Percentiles rank a stretch among this genome's conserved stretches.
phyloP scores from a whole-genome alignment of 1,140 invertebrate genomes.

The Trichonephila clavata region DNA sequence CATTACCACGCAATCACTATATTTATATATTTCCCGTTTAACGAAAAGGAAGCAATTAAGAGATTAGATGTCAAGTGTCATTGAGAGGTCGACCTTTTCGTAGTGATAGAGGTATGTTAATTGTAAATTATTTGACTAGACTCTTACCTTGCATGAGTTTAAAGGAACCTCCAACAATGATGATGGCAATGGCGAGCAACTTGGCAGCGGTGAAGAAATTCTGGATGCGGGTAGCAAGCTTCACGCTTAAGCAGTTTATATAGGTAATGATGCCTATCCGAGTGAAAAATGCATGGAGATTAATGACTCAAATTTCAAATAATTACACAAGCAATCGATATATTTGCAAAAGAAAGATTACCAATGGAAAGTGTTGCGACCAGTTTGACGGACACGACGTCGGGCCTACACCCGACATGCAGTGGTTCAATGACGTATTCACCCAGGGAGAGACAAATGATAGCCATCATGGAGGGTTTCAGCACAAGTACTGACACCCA shows the following conservation, averaged over 20 bases:
- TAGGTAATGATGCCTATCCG: slow-evolving; percentile 88
- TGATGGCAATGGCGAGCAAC: slow-evolving; percentile 89
- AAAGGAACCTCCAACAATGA: slow-evolving; percentile 89
- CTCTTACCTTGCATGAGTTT: slow-evolving; percentile 87
- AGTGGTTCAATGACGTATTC: slow-evolving; percentile 93
- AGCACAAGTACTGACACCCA: slow-evolving; percentile 85
- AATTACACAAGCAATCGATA: neutral
- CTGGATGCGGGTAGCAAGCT: slow-evolving; percentile 91
- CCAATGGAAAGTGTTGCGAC: slow-evolving; percentile 89
- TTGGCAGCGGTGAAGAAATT: slow-evolving; percentile 96
- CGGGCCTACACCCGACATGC: slow-evolving; percentile 87
- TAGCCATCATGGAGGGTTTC: slow-evolving; percentile 92
- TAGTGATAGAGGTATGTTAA: slow-evolving; percentile 77
- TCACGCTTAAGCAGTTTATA: slow-evolving; percentile 93
- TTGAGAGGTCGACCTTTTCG: too few species aligned
- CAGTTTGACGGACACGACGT: slow-evolving; percentile 86
- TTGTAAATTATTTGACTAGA: neutral
- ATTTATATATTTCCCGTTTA: too few species aligned
- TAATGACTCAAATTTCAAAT: neutral
- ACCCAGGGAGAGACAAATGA: slow-evolving; percentile 95
- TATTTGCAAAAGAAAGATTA: slow-evolving; percentile 82
- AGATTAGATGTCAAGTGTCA: too few species aligned
- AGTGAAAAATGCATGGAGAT: neutral
- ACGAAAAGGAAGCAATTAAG: too few species aligned
- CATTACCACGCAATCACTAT: too few species aligned